Base-by-base conservation (phyloP, 2,888 invertebrate genomes). In the Oscheius sp. region DNA sequence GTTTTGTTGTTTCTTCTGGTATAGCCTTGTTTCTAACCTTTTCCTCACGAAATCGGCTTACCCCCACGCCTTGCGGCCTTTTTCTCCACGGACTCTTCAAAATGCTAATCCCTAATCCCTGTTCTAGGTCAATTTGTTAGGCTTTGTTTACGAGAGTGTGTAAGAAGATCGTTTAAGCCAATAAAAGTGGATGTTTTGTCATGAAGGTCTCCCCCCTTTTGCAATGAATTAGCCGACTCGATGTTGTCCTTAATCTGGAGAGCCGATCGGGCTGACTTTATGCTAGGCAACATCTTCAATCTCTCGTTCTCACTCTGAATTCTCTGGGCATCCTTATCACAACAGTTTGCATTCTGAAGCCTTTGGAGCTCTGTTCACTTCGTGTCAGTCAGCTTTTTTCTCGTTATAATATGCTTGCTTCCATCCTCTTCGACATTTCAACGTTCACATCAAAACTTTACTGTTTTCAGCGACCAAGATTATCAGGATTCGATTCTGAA, bases 401-500 rank as follows among this genome's bases (percentile, higher is more conserved):
- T 29, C 33, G 5, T 37, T 33, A 60, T 37, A 35, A 35, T n/a
- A 60, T 11, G 37, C 42, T 33, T 60, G 11, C 35, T 60, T 11
- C 33, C 58, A 32, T 37, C 60, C 60, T 37, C 35, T 57, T 57
- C 3, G 53, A 11, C 57, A 13, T 29, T 57, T 57, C 9, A 10
- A 21, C 33, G 29, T 57, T 57, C 57, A 42, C 29, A 29, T 57
- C 32, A 33, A 29, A 57, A 57, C 10, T 53, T 57, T 33, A 57
- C 33, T 57, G 13, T 55, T 68, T 68, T 37, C 53, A 55, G 57
- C 51, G 42, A 21, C 55, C 13, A 35, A 72, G 53, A 62, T 33
- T 59, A 48, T 10, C 60, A 33, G 72, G 47, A 42, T 35, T 35
- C 51, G 21, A 58, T 76, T 78, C 80, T 80, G 76, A 73, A 80